Conservation (phyloP, 2,113 vertebrate species). For the Daboia siamensis region DNA sequence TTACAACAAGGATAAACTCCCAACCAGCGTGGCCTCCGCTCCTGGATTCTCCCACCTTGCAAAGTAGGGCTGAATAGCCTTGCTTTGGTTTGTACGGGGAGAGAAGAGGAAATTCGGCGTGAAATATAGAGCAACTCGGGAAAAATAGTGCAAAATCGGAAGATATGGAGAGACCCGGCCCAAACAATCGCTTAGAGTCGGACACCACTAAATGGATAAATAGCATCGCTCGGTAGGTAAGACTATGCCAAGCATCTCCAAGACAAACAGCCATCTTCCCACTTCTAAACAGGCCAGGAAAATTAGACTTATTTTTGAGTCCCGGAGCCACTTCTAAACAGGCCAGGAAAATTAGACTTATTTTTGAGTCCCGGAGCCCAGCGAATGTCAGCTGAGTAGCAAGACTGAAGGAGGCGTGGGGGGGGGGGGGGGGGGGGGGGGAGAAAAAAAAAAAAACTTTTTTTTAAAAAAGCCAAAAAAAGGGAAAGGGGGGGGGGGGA, state of each 20-base stretch:
- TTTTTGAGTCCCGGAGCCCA: not conserved
- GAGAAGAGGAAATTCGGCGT: not conserved
- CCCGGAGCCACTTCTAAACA: not conserved
- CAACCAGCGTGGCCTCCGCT: not conserved
- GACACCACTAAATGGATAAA: not conserved
- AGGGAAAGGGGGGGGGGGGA: not conserved
- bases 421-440: not conserved
- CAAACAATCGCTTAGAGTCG: not conserved
- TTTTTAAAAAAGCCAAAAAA: too few relatives aligned
- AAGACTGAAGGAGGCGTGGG: not conserved
- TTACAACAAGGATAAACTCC: not conserved
- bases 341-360: not conserved
- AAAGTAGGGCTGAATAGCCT: not conserved
- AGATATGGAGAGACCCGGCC: not conserved
- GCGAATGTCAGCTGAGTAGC: not conserved
- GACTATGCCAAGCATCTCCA: not conserved
- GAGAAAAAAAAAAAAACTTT: too few relatives aligned
- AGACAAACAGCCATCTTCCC: not conserved
- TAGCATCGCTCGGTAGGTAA: not conserved
- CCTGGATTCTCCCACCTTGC: not conserved
- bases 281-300: not conserved
- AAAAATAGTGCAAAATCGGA: not conserved
- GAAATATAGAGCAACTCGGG: not conserved
- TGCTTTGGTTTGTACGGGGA: not conserved
- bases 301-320: not conserved